Evolutionary conservation across 2,797 vertebrate genomes (phyloP).

Genomic region (Sebastes alutus): DNA sequence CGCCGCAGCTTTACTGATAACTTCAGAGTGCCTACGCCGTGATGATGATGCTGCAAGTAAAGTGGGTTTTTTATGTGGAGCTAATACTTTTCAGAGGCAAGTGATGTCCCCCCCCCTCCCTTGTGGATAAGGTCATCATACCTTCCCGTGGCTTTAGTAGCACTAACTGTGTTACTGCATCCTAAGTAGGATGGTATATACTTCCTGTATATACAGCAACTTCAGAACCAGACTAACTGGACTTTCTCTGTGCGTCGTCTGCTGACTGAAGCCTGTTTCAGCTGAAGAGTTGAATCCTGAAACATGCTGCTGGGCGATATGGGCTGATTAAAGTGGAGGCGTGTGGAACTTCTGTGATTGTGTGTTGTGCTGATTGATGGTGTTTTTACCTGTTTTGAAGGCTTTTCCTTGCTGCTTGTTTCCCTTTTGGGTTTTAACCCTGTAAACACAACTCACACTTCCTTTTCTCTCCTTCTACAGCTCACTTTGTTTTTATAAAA

Average conservation of each 20-base stretch:
- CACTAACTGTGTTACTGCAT: background rate
- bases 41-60: background rate
- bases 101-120: background rate
- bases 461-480: background rate
- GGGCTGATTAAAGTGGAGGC: constrained; percentile 31
- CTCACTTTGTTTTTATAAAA: constrained; percentile 22
- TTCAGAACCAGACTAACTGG: background rate
- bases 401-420: constrained; percentile 11
- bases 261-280: background rate
- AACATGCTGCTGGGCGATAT: background rate
- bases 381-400: constrained; percentile 38
- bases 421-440: constrained; percentile 10
- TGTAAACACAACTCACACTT: constrained; percentile 17
- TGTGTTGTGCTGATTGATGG: constrained; percentile 44
- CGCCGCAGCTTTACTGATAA: constrained; percentile 36
- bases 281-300: background rate
- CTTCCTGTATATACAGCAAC: background rate
- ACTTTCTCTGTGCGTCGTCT: background rate
- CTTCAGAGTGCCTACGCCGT: constrained; percentile 12
- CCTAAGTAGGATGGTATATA: background rate
- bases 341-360: constrained; percentile 20
- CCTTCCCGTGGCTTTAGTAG: background rate
- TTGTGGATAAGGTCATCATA: background rate
- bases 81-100: background rate
- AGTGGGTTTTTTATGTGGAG: background rate